phyloP scores from a whole-genome alignment of 2,113 vertebrate species.

The Pelobates fuscus region DNA sequence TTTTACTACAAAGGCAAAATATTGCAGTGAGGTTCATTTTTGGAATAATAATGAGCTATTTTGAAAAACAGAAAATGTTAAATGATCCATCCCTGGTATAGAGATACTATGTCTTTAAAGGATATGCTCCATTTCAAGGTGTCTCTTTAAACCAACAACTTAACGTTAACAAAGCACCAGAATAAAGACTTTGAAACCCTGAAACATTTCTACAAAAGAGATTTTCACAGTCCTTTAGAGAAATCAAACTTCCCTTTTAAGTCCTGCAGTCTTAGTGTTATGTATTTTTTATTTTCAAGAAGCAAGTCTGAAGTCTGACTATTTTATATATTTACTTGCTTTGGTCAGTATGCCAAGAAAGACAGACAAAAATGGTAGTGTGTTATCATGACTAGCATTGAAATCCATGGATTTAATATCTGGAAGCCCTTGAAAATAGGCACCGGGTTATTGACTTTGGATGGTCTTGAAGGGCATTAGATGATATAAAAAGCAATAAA shows the following conservation, averaged over 20 bases:
- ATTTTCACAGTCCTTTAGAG: constrained; percentile 59
- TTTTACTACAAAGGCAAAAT: no score
- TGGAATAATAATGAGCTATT: no score
- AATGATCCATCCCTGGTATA: not conserved
- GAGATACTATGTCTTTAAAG: not conserved
- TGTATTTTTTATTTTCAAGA: constrained; percentile 48
- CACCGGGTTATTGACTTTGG: not conserved
- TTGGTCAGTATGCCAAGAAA: constrained; percentile 21
- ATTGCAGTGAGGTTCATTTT: no score
- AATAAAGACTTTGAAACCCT: constrained; percentile 58
- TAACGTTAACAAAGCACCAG: constrained; percentile 56
- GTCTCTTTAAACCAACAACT: constrained; percentile 53
- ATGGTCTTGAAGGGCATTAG: not conserved
- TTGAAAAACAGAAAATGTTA: no score
- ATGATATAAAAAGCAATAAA: not conserved
- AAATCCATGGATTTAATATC: not conserved
- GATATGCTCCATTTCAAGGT: constrained; percentile 22
- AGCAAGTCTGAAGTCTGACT: constrained; percentile 49
- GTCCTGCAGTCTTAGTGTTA: constrained; percentile 53
- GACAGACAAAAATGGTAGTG: not conserved
- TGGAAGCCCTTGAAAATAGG: not conserved
- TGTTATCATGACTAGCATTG: not conserved
- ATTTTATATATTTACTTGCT: constrained; percentile 19
- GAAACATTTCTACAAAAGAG: constrained; percentile 62
- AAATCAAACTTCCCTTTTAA: constrained; percentile 61